Conservation (phyloP, 2,888 invertebrate species). For the Euclidia mi region DNA sequence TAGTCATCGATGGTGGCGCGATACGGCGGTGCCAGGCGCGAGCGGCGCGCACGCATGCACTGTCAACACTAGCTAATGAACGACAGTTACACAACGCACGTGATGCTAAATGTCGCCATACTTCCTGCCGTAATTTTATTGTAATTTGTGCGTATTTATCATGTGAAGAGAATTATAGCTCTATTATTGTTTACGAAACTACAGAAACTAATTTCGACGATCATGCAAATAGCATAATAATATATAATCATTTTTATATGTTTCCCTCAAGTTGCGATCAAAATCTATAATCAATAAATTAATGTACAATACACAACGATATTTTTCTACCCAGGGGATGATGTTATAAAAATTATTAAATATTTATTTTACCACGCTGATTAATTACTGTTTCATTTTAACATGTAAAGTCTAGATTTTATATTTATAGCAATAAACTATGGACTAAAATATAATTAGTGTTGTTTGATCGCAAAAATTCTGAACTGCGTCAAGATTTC, state of each 20-base stretch:
- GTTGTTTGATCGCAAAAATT: too few relatives aligned
- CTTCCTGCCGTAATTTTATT: slow-evolving; percentile 85
- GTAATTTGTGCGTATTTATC: slow-evolving; percentile 89
- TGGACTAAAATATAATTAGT: too few relatives aligned
- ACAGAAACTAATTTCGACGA: slow-evolving; percentile 32
- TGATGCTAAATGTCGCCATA: slow-evolving; percentile 86
- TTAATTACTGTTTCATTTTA: too few relatives aligned
- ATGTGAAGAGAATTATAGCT: slow-evolving; percentile 84
- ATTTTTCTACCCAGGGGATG: too few relatives aligned
- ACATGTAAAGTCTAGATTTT: too few relatives aligned
- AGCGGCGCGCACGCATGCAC: slow-evolving; percentile 87
- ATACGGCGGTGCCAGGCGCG: slow-evolving; percentile 86
- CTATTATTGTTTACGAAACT: slow-evolving; percentile 61
- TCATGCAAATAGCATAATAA: slow-evolving; percentile 15
- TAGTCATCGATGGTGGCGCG: slow-evolving; percentile 90
- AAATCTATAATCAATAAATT: too few relatives aligned
- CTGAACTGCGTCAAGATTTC: too few relatives aligned
- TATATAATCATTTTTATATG: slow-evolving; percentile 13
- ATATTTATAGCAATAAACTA: too few relatives aligned
- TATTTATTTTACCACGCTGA: too few relatives aligned
- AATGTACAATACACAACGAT: too few relatives aligned
- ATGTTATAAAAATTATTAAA: too few relatives aligned
- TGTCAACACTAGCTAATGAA: slow-evolving; percentile 90
- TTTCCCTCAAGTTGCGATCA: not conserved
- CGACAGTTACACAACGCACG: slow-evolving; percentile 89